Conservation (phyloP, 2,113 vertebrate species). For the Hyperoodon ampullatus region DNA sequence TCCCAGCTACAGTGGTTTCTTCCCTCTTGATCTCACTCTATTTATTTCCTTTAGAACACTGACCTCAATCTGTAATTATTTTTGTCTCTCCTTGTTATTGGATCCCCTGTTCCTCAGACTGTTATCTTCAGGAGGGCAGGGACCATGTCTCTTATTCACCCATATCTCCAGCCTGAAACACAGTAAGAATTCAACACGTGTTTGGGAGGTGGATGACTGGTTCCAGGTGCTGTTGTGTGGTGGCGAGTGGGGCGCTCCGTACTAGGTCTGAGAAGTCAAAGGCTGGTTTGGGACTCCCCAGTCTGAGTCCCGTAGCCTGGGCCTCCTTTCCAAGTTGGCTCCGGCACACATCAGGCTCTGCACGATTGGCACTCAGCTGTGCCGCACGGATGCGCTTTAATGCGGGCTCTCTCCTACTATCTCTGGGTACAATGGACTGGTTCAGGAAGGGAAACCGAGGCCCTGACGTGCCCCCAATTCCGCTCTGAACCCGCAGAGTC, state of each 20-base stretch:
- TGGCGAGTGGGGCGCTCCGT: too few relatives aligned
- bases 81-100: background rate
- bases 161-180: background rate
- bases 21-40: background rate
- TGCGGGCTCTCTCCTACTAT: background rate
- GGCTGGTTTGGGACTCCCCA: background rate
- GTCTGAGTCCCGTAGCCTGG: background rate
- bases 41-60: background rate
- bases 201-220: background rate
- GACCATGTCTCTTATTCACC: background rate
- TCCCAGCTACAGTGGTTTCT: background rate
- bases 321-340: background rate
- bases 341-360: background rate
- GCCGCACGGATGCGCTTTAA: background rate
- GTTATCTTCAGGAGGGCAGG: background rate
- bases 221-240: background rate
- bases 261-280: background rate
- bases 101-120: accelerated
- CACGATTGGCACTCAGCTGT: background rate
- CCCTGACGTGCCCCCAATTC: background rate
- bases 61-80: background rate
- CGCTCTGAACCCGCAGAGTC: conserved; percentile 9
- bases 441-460: background rate
- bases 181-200: background rate
- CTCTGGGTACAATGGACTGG: background rate